A percentile compares a stretch with the other conserved stretches of the same genome.
Conservation (phyloP, 2,113 vertebrate genomes). For the Oreochromis tanganicae region DNA sequence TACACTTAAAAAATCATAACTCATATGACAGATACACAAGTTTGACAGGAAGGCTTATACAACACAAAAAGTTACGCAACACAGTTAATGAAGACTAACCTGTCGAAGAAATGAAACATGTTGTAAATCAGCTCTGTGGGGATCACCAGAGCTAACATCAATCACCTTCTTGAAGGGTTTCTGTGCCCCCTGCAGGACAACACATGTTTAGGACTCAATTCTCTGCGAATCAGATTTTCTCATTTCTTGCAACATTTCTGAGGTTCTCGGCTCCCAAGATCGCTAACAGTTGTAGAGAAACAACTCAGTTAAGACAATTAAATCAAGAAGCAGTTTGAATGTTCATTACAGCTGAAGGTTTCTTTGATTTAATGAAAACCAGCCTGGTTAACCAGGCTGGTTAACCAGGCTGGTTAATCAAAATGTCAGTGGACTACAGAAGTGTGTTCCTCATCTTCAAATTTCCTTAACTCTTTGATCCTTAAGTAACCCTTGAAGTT, state of each 20-base stretch:
- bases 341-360: neutral
- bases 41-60: neutral
- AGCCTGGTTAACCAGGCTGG: neutral
- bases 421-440: neutral
- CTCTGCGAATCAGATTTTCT: neutral
- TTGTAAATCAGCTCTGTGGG: constrained; percentile 35
- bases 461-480: neutral
- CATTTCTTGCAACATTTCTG: neutral
- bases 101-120: constrained; percentile 57
- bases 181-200: constrained; percentile 4
- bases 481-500: neutral
- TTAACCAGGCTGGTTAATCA: neutral
- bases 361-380: neutral
- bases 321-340: neutral
- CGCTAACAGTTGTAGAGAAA: neutral
- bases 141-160: constrained; percentile 35
- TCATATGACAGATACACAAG: neutral
- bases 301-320: neutral
- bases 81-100: constrained; percentile 19
- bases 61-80: neutral
- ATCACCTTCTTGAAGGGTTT: constrained; percentile 31
- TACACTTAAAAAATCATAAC: neutral
- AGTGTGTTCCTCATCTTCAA: neutral
- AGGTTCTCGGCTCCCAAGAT: neutral
- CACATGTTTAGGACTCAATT: neutral